These are phyloP conservation scores for Nomada hirtipes DNA, from an alignment of 2,888 invertebrate genomes.

Conservation along the genomic window DNA sequence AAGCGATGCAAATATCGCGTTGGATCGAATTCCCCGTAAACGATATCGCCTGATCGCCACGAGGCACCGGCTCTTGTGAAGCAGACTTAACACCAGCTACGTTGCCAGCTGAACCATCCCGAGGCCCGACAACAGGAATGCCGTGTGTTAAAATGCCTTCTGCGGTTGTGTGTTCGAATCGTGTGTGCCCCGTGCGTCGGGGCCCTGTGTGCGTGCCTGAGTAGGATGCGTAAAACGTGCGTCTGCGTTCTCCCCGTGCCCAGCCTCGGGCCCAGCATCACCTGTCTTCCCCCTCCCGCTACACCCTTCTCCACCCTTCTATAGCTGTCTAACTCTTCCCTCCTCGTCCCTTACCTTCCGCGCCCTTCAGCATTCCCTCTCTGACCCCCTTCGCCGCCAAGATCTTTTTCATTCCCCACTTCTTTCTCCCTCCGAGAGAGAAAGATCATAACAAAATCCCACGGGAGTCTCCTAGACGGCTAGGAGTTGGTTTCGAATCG, in stretches of 20 bases:
- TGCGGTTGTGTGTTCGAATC: conserved; percentile 64
- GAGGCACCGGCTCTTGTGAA: conserved; percentile 70
- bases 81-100: conserved; percentile 78
- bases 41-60: conserved; percentile 68
- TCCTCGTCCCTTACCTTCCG: conserved; percentile 27
- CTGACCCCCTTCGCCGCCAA: conserved; percentile 48
- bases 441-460: conserved; percentile 46
- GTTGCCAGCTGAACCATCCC: conserved; percentile 82
- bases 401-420: conserved; percentile 41
- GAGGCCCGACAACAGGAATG: conserved; percentile 82
- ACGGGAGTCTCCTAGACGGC: conserved; percentile 2
- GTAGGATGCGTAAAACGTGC: conserved; percentile 76
- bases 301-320: conserved; percentile 49
- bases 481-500: conserved; percentile 34
- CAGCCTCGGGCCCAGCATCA: conserved; percentile 81
- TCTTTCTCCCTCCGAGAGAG: conserved; percentile 36
- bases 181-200: conserved; percentile 49
- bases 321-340: conserved; percentile 44
- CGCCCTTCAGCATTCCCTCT: conserved; percentile 37
- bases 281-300: conserved; percentile 81
- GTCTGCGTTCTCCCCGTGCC: conserved; percentile 68
- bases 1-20: conserved; percentile 63
- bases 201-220: conserved; percentile 50
- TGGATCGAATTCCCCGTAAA: conserved; percentile 68
- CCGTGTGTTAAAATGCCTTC: conserved; percentile 83